phyloP scores from a whole-genome alignment of 2,113 vertebrate species.

The Anseranas semipalmata region DNA sequence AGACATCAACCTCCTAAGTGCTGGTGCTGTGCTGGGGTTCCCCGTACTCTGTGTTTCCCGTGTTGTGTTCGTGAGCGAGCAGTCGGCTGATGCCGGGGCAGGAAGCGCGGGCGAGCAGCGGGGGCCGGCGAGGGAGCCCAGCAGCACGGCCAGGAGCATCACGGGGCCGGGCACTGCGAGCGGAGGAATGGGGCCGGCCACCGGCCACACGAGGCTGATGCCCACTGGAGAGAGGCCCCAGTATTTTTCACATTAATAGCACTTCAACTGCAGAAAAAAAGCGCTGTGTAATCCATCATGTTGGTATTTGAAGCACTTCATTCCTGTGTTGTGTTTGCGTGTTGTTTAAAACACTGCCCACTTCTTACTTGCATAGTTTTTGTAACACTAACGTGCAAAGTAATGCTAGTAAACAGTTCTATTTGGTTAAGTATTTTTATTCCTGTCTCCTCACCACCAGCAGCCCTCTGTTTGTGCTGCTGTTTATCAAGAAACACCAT shows the following conservation, averaged over 20 bases:
- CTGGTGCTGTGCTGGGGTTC: too few species aligned
- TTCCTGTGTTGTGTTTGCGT: background rate
- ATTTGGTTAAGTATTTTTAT: background rate
- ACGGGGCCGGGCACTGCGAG: background rate
- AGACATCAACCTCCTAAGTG: too few species aligned
- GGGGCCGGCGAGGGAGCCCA: too few species aligned
- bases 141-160: too few species aligned
- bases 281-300: background rate
- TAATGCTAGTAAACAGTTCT: background rate
- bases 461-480: conserved; percentile 38
- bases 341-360: background rate
- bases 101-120: too few species aligned
- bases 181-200: background rate
- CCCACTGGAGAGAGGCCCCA: background rate
- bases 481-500: conserved; percentile 76
- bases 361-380: background rate
- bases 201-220: background rate
- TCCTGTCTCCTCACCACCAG: conserved; percentile 20
- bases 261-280: conserved; percentile 42
- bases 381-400: background rate
- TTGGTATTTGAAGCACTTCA: background rate
- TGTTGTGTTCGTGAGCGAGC: too few species aligned
- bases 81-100: too few species aligned
- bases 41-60: too few species aligned
- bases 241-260: conserved; percentile 19